A percentile compares a stretch with the other conserved stretches of the same genome.
Conservation (phyloP, 1,140 invertebrate species). For the Nautilus pompilius region DNA sequence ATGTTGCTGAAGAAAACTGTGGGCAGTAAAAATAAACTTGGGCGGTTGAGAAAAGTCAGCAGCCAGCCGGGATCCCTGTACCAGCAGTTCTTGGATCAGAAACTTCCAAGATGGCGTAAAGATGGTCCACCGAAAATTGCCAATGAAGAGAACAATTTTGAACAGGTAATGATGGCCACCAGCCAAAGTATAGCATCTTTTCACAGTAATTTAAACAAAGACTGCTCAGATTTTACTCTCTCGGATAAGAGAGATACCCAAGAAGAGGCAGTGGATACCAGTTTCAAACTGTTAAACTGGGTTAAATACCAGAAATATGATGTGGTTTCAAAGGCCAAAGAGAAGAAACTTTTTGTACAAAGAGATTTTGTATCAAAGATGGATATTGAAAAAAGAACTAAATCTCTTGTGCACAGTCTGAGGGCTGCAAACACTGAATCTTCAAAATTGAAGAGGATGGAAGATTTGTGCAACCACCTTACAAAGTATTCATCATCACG, state of each 20-base stretch:
- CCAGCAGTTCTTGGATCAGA: no score
- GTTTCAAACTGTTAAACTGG: constrained; percentile 3
- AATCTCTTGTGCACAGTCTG: constrained; percentile 67
- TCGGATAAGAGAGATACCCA: neutral
- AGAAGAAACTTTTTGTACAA: constrained; percentile 15
- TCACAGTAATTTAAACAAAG: neutral
- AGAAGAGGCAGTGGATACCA: neutral
- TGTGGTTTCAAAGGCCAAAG: constrained; percentile 2
- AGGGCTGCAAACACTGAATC: constrained; percentile 61
- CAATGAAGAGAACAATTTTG: neutral
- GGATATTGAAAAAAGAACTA: constrained; percentile 58
- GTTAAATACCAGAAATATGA: constrained; percentile 1
- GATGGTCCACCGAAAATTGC: no score
- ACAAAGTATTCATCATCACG: constrained; percentile 70
- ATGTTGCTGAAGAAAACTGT: no score
- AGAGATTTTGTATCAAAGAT: constrained; percentile 30
- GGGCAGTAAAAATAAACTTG: no score
- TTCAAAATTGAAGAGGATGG: constrained; percentile 63
- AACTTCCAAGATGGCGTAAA: no score
- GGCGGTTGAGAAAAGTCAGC: no score
- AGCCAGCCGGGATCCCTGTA: no score
- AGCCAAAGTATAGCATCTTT: constrained; percentile 4
- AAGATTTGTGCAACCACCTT: constrained; percentile 69
- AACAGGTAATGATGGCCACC: constrained; percentile 1
- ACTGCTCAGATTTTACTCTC: neutral